These are phyloP conservation scores for Dipodomys ordii DNA, from an alignment of 2,113 vertebrate species.

Conservation along the genomic window DNA sequence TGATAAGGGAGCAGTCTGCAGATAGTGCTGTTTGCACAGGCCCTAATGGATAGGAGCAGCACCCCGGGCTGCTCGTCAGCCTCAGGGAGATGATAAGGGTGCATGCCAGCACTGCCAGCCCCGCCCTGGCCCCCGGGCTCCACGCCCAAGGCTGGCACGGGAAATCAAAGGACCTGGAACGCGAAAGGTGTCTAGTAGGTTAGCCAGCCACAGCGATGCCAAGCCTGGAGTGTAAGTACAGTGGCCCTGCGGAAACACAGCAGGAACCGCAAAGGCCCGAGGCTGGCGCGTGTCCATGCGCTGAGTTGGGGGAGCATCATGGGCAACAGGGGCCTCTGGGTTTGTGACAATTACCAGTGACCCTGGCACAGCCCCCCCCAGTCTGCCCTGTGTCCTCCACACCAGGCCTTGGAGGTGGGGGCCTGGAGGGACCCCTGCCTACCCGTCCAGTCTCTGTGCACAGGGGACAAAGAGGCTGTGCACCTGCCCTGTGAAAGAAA, in stretches of 20 bases:
- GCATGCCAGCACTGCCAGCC: conserved; percentile 28
- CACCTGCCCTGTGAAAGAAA: not conserved
- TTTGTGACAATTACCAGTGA: too few species aligned
- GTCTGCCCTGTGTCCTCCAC: too few species aligned
- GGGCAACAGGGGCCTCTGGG: too few species aligned
- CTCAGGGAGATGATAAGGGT: not conserved
- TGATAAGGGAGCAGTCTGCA: conserved; percentile 63
- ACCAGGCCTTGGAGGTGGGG: too few species aligned
- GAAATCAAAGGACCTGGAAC: not conserved
- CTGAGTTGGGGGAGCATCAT: too few species aligned
- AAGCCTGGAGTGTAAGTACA: not conserved
- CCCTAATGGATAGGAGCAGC: conserved; percentile 51
- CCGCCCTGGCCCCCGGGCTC: not conserved
- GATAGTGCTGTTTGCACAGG: conserved; percentile 73
- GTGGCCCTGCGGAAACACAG: too few species aligned
- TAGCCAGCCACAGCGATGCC: not conserved
- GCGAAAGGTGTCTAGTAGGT: not conserved
- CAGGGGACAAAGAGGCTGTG: conserved; percentile 72
- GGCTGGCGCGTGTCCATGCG: not conserved
- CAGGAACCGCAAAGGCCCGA: not conserved
- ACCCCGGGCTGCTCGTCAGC: conserved; percentile 58
- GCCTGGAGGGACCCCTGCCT: not conserved
- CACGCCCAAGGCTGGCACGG: not conserved
- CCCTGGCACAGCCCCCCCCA: too few species aligned
- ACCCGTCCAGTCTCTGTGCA: not conserved